Conservation (phyloP, 1,140 invertebrate species). For the Lamellibrachia luymesi region DNA sequence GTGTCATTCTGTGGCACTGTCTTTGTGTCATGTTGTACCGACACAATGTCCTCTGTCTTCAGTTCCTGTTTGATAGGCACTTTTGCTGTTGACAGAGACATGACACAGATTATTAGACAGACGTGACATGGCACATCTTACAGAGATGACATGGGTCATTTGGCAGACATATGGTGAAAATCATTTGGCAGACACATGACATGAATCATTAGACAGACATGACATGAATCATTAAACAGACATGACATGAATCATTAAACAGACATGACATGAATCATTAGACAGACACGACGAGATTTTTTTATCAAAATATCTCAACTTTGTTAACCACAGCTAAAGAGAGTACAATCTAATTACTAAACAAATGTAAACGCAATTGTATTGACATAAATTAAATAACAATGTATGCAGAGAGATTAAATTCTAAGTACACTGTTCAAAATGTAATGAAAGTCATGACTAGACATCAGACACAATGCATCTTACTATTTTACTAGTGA, state of each 20-base stretch:
- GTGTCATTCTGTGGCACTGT: neutral
- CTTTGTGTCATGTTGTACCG: too few relatives aligned
- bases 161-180: neutral
- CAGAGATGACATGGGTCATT: neutral
- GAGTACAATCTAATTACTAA: too few relatives aligned
- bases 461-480: too few relatives aligned
- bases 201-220: neutral
- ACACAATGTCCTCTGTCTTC: neutral
- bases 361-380: too few relatives aligned
- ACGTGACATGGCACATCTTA: neutral
- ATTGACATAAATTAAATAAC: too few relatives aligned
- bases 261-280: neutral
- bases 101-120: neutral
- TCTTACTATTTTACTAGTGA: too few relatives aligned
- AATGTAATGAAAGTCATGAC: too few relatives aligned
- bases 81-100: neutral
- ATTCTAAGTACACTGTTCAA: too few relatives aligned
- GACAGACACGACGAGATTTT: neutral
- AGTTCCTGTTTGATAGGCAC: neutral
- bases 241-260: neutral
- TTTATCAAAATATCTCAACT: too few relatives aligned
- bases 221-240: neutral
- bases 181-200: neutral
- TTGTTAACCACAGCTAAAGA: too few relatives aligned
- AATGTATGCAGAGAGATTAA: too few relatives aligned